Percentiles rank a stretch among this genome's conserved stretches.
Conservation (phyloP, 2,113 vertebrate genomes). For the Callipepla squamata region DNA sequence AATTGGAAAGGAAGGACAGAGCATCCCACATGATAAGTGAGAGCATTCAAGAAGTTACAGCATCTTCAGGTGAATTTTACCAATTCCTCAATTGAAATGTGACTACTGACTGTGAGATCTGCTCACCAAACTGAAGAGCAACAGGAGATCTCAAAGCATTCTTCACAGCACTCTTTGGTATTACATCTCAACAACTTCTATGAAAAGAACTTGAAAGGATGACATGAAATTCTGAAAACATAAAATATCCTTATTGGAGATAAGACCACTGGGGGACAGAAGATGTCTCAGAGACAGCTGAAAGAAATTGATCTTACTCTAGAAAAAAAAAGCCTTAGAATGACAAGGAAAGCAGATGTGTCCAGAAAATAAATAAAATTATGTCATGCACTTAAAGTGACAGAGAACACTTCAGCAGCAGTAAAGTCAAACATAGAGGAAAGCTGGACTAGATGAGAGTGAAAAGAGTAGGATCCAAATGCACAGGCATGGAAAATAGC, state of each 20-base stretch:
- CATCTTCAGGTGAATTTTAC: background rate
- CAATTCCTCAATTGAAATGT: background rate
- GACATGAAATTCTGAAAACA: background rate
- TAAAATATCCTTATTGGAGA: background rate
- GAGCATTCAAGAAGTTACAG: background rate
- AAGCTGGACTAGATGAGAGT: background rate
- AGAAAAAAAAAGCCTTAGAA: background rate
- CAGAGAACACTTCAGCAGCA: background rate
- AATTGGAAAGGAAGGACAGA: background rate
- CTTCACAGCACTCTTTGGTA: background rate
- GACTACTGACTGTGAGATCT: background rate
- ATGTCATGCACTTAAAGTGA: background rate
- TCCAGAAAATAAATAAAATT: background rate
- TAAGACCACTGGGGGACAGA: fast-evolving
- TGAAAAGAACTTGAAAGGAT: background rate
- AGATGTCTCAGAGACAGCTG: background rate
- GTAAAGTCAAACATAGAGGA: background rate
- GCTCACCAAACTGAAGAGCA: background rate
- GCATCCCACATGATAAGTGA: background rate
- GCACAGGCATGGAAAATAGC: background rate
- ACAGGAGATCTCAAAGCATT: constrained; percentile 15
- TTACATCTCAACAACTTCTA: background rate
- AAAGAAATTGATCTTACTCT: background rate
- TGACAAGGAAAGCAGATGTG: background rate
- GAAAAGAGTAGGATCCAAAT: background rate